phyloP scores from a whole-genome alignment of 2,797 vertebrate genomes.

The Cirrhinus mrigala region DNA sequence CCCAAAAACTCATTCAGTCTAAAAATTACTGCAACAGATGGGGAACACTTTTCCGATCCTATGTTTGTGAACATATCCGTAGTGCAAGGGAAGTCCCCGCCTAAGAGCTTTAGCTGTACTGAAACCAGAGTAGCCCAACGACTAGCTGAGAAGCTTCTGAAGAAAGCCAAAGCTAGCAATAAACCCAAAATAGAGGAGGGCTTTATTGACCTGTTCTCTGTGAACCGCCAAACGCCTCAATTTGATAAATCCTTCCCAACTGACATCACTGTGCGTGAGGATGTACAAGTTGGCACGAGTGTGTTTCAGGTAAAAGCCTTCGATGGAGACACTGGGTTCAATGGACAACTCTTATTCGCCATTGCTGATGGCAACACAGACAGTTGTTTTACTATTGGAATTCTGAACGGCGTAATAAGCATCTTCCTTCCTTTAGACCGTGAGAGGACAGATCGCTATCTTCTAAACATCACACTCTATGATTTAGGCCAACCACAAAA shows the following conservation, averaged over 20 bases:
- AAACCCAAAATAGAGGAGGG: constrained; percentile 90
- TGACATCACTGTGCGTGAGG: constrained; percentile 88
- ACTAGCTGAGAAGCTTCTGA: constrained; percentile 94
- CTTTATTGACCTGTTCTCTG: constrained; percentile 93
- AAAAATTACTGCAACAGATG: constrained; percentile 95
- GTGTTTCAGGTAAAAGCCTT: constrained; percentile 90
- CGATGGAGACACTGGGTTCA: constrained; percentile 95
- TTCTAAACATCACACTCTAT: constrained; percentile 93
- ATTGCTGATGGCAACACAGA: constrained; percentile 93
- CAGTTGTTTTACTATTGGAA: constrained; percentile 90
- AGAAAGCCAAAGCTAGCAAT: constrained; percentile 90
- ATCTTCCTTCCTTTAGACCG: constrained; percentile 93
- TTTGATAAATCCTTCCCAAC: constrained; percentile 94
- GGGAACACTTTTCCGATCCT: constrained; percentile 93
- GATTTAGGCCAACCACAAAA: constrained; percentile 93
- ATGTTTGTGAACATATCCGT: constrained; percentile 96
- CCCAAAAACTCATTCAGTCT: constrained; percentile 89
- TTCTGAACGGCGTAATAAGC: constrained; percentile 87
- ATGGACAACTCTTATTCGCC: constrained; percentile 91
- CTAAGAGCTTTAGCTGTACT: constrained; percentile 90
- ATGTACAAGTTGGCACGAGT: constrained; percentile 84
- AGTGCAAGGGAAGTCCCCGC: constrained; percentile 86
- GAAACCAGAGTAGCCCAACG: constrained; percentile 95
- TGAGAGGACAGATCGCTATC: constrained; percentile 90
- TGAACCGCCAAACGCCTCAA: constrained; percentile 93